A percentile compares a stretch with the other conserved stretches of the same genome.
phyloP scores from a whole-genome alignment of 1,140 invertebrate genomes.

The Aporrectodea caliginosa region DNA sequence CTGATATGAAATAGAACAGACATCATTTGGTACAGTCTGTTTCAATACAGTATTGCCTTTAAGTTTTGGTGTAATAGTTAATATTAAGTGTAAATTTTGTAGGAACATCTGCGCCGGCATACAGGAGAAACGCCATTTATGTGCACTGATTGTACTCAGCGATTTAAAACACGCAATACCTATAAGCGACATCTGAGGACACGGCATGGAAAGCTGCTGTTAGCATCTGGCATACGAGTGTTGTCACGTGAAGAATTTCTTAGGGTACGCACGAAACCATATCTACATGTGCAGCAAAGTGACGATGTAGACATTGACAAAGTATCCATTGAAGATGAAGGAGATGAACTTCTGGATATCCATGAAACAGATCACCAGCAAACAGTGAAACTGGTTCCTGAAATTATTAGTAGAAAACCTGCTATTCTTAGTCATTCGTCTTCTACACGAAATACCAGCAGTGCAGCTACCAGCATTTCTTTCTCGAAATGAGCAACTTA shows the following conservation, averaged over 20 bases:
- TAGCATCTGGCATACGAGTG: background rate
- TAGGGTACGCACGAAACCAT: background rate
- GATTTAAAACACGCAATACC: slow-evolving; percentile 66
- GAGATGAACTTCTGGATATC: background rate
- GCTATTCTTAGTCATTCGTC: background rate
- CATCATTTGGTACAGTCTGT: background rate
- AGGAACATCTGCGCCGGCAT: slow-evolving; percentile 64
- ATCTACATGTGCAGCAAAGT: background rate
- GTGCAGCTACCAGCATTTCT: too few relatives aligned
- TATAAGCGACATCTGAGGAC: slow-evolving; percentile 64
- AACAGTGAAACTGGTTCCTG: background rate
- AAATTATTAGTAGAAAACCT: background rate
- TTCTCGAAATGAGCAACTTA: too few relatives aligned
- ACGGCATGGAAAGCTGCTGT: slow-evolving; percentile 51
- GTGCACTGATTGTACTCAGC: slow-evolving; percentile 63
- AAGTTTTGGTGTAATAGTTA: background rate
- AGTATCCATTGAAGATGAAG: background rate
- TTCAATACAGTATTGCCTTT: background rate
- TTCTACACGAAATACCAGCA: too few relatives aligned
- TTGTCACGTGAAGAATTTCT: background rate
- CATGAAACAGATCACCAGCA: background rate
- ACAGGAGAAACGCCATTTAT: slow-evolving; percentile 67
- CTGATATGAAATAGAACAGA: background rate
- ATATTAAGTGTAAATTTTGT: background rate
- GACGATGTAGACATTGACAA: background rate